Base-by-base conservation (phyloP, 2,888 invertebrate species). In the Lottia scabra region DNA sequence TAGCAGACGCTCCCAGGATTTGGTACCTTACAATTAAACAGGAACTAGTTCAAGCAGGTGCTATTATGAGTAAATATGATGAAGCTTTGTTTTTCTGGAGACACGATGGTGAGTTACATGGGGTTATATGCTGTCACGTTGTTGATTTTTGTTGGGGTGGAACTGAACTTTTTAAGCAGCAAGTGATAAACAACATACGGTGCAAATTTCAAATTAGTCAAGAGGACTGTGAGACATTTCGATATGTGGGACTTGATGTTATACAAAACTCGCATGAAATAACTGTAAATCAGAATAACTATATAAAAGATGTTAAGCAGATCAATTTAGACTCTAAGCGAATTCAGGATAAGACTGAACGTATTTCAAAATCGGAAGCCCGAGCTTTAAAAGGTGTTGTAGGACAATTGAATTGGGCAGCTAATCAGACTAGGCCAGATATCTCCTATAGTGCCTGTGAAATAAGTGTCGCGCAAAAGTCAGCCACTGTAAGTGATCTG, bases 61-160 rank as follows among this genome's bases (percentile, higher is more conserved):
- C 45, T 62, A 65, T 6, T 16, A 64, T 27, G 66, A 44, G 48
- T 16, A 46, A 48, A 30, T 44, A 45, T 2, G 69, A 70, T 44
- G 62, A 48, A 43, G 65, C 70, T 19, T 70, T 70, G 27, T 73
- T 56, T 23, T 56, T 44, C 65, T 56, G 67, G 26, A 19, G 19
- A 43, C 23, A 43, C n/a, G 26, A 27, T 43, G 64, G 38, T 43
- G 63, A 62, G 19, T 13, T 67, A n/a, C 16, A 30, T 26, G 73
- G 66, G 2, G 44, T 70, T 4, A n/a, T 73, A 64, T 67, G 66
- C 19, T 67, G 74, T 43, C 70, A 71, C 64, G 70, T 74, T 8
- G 74, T 71, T 26, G 68, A 63, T 44, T 63, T 69, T 26, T 63
- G 38, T 26, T 69, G 63, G 69, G 68, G 63, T 13, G 63, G 68